Conservation (phyloP, 2,888 invertebrate species). For the Eledona agricola region DNA sequence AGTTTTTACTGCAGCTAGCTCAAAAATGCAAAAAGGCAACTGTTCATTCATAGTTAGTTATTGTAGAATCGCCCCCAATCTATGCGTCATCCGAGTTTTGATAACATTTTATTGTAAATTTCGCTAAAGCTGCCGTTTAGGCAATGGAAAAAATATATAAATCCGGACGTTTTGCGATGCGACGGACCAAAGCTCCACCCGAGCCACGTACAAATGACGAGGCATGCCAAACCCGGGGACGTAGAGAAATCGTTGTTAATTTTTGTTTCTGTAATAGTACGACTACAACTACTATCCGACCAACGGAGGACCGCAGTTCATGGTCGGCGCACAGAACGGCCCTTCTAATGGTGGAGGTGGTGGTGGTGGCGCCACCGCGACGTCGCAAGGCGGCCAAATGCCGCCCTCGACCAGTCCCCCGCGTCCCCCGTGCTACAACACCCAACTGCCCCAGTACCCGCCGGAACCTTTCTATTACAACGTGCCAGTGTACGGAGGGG, state of each 20-base stretch:
- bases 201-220: no score
- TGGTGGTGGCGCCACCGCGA: conserved; percentile 5
- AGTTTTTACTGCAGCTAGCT: no score
- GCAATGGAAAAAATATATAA: no score
- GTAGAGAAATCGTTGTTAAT: conserved; percentile 8
- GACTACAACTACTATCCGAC: conserved; percentile 58
- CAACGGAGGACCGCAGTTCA: conserved; percentile 54
- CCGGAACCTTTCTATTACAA: conserved; percentile 51
- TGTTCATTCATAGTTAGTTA: no score
- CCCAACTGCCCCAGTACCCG: conserved; percentile 39
- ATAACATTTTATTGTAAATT: no score
- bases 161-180: no score
- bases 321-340: conserved; percentile 51
- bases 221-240: no score
- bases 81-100: no score
- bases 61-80: no score
- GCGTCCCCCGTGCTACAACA: conserved; percentile 45
- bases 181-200: no score
- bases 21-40: no score
- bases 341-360: conserved; percentile 27
- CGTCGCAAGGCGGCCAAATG: conserved; percentile 42
- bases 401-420: conserved; percentile 51
- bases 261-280: conserved; percentile 47
- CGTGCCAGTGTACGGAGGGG: conserved; percentile 54
- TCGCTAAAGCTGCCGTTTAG: no score